A percentile compares a stretch with the other conserved stretches of the same genome.
These are phyloP conservation scores for Drosophila melanica DNA, from an alignment of 1,140 invertebrate genomes.

Conservation along the genomic window DNA sequence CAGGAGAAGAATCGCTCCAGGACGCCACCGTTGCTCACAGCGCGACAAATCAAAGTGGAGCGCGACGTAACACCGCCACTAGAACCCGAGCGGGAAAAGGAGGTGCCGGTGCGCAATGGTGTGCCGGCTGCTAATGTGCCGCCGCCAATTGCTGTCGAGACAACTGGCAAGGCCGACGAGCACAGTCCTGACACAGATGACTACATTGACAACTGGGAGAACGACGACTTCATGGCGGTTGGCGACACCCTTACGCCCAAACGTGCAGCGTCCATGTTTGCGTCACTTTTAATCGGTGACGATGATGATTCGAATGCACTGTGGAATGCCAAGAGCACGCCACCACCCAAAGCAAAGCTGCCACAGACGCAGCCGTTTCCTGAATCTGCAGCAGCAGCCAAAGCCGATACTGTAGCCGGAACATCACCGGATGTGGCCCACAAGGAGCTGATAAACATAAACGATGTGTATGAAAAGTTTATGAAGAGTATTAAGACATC, in stretches of 20 bases:
- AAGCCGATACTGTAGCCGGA: neutral
- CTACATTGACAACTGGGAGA: conserved; percentile 83
- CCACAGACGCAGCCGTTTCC: neutral
- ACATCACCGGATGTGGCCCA: neutral
- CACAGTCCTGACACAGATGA: conserved; percentile 80
- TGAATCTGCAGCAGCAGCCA: neutral
- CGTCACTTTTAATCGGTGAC: conserved; percentile 34
- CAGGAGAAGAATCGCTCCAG: conserved; percentile 51
- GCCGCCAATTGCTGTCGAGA: neutral
- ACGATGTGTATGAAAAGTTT: conserved; percentile 79
- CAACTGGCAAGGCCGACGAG: conserved; percentile 21
- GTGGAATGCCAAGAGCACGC: conserved; percentile 72
- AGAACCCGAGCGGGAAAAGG: neutral
- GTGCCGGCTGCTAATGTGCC: conserved; percentile 43
- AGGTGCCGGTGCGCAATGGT: conserved; percentile 50
- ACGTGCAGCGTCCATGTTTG: neutral
- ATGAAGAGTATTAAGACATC: conserved; percentile 74
- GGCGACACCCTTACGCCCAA: conserved; percentile 59
- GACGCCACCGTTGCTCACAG: conserved; percentile 43
- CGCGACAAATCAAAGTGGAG: conserved; percentile 51
- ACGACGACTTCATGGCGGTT: conserved; percentile 64
- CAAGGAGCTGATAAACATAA: conserved; percentile 54
- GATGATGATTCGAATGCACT: conserved; percentile 70
- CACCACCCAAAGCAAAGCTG: conserved; percentile 53
- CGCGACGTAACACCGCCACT: conserved; percentile 50